Evolutionary conservation across 2,888 invertebrate genomes (phyloP).

Genomic region (Apotomis betuletana): DNA sequence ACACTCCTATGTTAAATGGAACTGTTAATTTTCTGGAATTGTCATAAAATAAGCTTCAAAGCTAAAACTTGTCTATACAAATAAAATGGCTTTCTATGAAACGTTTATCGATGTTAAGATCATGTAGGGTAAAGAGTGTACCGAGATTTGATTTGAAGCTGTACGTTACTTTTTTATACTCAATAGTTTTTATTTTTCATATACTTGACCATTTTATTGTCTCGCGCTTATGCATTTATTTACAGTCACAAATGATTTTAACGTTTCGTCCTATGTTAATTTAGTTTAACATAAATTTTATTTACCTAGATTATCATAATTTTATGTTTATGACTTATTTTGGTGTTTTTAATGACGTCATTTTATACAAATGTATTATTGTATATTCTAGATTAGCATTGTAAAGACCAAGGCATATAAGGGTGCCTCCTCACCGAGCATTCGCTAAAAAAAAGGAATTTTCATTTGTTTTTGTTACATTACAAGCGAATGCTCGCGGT

Average conservation of each 20-base stretch:
- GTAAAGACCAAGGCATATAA: slow-evolving; percentile 29
- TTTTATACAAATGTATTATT: slow-evolving; percentile 13
- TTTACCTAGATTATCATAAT: slow-evolving; percentile 9
- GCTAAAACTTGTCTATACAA: too few relatives aligned
- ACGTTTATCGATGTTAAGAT: too few relatives aligned
- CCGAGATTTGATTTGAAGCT: too few relatives aligned
- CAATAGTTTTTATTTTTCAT: not conserved
- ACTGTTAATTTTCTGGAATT: too few relatives aligned
- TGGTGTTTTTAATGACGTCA: not conserved
- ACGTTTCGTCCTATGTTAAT: not conserved
- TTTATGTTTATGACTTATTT: not conserved
- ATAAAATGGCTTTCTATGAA: too few relatives aligned
- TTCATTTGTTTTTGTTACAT: too few relatives aligned
- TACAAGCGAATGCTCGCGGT: too few relatives aligned
- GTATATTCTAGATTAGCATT: slow-evolving; percentile 23
- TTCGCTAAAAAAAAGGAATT: too few relatives aligned
- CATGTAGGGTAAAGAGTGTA: not conserved
- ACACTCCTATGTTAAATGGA: too few relatives aligned
- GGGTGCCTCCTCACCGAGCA: not conserved
- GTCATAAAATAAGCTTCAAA: too few relatives aligned
- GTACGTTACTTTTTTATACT: not conserved
- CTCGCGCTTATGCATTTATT: slow-evolving; percentile 29
- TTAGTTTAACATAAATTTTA: slow-evolving; percentile 2
- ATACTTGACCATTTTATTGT: slow-evolving; percentile 3
- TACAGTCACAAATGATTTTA: slow-evolving; percentile 16